These are phyloP conservation scores for Girardinichthys multiradiatus DNA, from an alignment of 2,113 vertebrate species.

Conservation along the genomic window DNA sequence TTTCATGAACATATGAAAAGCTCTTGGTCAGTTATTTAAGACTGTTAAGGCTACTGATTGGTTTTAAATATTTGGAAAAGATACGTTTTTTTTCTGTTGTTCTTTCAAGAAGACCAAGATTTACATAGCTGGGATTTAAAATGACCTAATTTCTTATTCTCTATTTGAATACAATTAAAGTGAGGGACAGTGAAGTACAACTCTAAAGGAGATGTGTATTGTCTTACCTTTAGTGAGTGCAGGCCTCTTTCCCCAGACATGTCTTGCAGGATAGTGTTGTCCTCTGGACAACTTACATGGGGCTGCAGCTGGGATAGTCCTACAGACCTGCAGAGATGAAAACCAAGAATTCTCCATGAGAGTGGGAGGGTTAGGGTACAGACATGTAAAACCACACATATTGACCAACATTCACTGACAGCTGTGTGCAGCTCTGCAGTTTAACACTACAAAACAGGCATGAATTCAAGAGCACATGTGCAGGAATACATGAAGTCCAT, in stretches of 20 bases:
- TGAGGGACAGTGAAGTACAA: no score
- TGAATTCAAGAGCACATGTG: background rate
- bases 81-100: no score
- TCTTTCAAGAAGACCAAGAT: no score
- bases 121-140: no score
- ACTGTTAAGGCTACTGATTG: no score
- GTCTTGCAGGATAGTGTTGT: slow-evolving; percentile 93
- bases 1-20: no score
- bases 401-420: background rate
- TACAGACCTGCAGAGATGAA: slow-evolving; percentile 81
- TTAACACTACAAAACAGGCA: background rate
- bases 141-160: no score
- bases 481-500: background rate
- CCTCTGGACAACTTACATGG: slow-evolving; percentile 91
- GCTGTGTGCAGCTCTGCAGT: slow-evolving; percentile 10
- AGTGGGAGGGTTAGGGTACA: slow-evolving; percentile 63
- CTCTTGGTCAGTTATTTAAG: no score
- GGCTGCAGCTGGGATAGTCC: slow-evolving; percentile 93
- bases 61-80: no score
- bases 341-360: no score
- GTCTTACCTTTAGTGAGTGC: slow-evolving; percentile 94
- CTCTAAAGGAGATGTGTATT: background rate
- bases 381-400: slow-evolving; percentile 83
- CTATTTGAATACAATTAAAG: no score
- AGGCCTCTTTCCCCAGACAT: slow-evolving; percentile 96